Base-by-base conservation (phyloP, 2,888 invertebrate species). In the Xylota sylvarum region DNA sequence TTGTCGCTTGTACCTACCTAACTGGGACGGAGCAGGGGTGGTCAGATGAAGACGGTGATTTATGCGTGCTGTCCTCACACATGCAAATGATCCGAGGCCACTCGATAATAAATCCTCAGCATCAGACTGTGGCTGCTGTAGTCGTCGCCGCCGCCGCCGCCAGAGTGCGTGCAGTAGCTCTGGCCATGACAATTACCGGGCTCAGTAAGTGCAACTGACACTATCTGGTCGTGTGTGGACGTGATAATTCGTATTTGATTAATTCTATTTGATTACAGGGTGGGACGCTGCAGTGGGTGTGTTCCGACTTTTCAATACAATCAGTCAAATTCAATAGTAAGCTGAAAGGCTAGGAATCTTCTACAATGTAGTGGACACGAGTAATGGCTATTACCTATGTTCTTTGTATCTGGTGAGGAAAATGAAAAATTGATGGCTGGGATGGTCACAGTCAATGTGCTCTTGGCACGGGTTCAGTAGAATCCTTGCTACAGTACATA, bases 171-270 rank as follows among this genome's bases (percentile, higher is more conserved):
- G 76, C 55, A 77, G 82, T 84, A 84, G 73, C 73, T 60, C 19
- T 77, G 55, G 56, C 74, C 74, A 83, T 87, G 87, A 87, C 83
- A 87, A 87, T 83, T 87, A 79, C 87, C 64, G 65, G 78, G 56
- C 65, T 74, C 70, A 60, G 87, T 87, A 87, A 87, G 87, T 83
- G 83, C 87, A 83, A 74, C 83, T 87, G 87, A 87, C 83, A 83
- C 73, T 74, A 87, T 87, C 87, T 79, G 4, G 23, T 70, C 69
- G 87, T 78, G 82, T 74, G 87, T 81, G 78, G 78, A 82, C 74
- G 82, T 87, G 83, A 87, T 87, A 83, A 87, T 87, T 74, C 83
- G 83, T 10, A 87, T 78, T 87, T 87, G 87, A 87, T 87, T 87
- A 87, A 87, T 87, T 79, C 78, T 70, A 70, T 79, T 79, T 79